These are phyloP conservation scores for Dioctria linearis DNA, from an alignment of 2,888 invertebrate genomes.

Conservation along the genomic window DNA sequence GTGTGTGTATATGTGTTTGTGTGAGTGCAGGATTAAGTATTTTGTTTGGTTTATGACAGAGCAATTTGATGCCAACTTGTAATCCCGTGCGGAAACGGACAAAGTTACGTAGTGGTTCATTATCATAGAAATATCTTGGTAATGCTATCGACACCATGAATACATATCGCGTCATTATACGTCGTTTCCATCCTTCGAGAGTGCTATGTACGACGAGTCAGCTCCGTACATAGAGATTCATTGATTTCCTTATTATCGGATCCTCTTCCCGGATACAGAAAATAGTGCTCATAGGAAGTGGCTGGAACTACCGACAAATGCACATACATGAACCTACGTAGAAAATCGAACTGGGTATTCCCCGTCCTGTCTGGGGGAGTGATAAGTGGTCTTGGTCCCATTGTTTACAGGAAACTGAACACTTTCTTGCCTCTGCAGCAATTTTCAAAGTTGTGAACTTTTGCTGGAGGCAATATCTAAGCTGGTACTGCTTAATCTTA, in stretches of 20 bases:
- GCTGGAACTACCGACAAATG: slow-evolving; percentile 3
- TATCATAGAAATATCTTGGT: slow-evolving; percentile 17
- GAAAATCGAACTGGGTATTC: slow-evolving; percentile 3
- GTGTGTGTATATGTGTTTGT: too few relatives aligned
- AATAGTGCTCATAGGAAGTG: not conserved
- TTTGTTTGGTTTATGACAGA: slow-evolving; percentile 13
- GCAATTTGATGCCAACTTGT: not conserved
- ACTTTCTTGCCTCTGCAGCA: slow-evolving; percentile 5
- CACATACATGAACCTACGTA: too few relatives aligned
- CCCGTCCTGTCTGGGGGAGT: not conserved
- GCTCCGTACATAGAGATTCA: slow-evolving; percentile 13
- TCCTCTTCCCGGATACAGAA: slow-evolving; percentile 2
- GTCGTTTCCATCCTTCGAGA: slow-evolving; percentile 19
- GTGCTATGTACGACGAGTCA: not conserved
- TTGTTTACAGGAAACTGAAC: slow-evolving; percentile 10
- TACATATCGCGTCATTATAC: slow-evolving; percentile 29
- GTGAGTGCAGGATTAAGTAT: not conserved
- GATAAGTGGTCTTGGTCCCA: slow-evolving; percentile 3
- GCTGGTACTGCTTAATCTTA: too few relatives aligned
- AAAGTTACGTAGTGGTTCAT: slow-evolving; percentile 21
- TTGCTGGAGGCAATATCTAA: not conserved
- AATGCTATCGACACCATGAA: slow-evolving; percentile 26
- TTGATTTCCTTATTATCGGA: slow-evolving; percentile 35
- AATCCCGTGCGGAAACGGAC: not conserved
- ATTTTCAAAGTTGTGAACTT: not conserved